Evolutionary conservation across 2,113 vertebrate species (phyloP).

Genomic region (Melanerpes formicivorus): DNA sequence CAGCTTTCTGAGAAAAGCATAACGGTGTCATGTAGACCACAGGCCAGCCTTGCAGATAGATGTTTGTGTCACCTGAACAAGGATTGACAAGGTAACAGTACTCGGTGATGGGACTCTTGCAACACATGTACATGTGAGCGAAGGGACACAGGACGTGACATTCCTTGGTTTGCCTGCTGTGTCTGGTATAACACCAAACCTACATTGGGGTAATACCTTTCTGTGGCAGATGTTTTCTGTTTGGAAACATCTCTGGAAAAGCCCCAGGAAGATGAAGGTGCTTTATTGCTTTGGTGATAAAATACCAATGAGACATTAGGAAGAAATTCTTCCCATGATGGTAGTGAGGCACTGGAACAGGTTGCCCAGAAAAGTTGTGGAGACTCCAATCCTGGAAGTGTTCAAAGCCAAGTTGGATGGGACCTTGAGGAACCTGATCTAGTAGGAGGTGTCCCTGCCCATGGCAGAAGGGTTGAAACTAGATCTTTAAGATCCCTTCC

Average conservation of each 20-base stretch:
- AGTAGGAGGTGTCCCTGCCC: no score
- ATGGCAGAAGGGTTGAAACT: no score
- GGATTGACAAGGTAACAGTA: no score
- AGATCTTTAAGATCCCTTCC: no score
- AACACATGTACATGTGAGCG: rapidly evolving
- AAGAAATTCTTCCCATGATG: no score
- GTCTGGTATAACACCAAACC: neutral
- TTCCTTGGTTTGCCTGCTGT: neutral
- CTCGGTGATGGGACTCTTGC: neutral
- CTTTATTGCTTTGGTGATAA: neutral
- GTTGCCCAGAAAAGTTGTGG: no score
- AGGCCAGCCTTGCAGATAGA: neutral
- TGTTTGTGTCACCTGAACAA: neutral
- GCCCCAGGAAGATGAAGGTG: neutral
- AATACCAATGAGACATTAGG: no score
- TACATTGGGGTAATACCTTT: neutral
- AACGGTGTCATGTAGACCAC: neutral
- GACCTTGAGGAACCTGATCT: no score
- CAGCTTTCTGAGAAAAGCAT: neutral
- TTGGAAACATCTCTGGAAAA: neutral
- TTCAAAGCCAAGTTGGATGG: no score
- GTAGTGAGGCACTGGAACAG: no score
- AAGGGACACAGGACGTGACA: neutral
- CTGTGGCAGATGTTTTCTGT: neutral
- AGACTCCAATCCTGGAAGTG: no score